Conservation (phyloP, 1,140 invertebrate genomes). For the Coenobita brevimanus region DNA sequence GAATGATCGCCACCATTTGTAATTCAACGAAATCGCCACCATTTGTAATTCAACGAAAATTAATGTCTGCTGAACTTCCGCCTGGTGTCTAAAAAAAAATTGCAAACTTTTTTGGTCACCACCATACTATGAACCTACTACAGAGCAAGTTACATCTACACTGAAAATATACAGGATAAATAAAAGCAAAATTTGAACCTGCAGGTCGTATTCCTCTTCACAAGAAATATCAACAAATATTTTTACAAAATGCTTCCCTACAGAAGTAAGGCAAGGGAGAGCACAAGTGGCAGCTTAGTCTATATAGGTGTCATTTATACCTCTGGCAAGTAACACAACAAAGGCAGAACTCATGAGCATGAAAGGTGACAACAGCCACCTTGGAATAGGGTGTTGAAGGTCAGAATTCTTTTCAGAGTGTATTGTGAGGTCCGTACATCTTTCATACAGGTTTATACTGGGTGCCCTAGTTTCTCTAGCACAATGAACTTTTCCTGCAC, state of each 20-base stretch:
- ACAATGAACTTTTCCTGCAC: background rate
- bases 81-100: no score
- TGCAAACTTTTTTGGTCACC: no score
- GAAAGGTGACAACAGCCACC: conserved; percentile 13
- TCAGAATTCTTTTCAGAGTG: conserved; percentile 26
- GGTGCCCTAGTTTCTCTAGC: conserved; percentile 17
- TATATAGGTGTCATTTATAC: conserved; percentile 41
- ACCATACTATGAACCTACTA: no score
- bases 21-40: no score
- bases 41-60: no score
- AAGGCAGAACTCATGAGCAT: conserved; percentile 35
- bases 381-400: conserved; percentile 19
- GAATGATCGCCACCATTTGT: no score
- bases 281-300: conserved; percentile 57
- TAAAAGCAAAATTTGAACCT: conserved; percentile 52
- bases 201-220: conserved; percentile 58
- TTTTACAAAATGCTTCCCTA: conserved; percentile 63
- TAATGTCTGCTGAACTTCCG: no score
- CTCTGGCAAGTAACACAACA: conserved; percentile 37
- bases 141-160: no score
- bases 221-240: conserved; percentile 64
- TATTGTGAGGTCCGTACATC: conserved; percentile 18
- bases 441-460: background rate
- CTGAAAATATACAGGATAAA: no score
- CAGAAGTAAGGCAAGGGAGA: conserved; percentile 60